Percentiles rank a stretch among this genome's conserved stretches.
phyloP scores from a whole-genome alignment of 2,797 vertebrate genomes.

The Liasis olivaceus region DNA sequence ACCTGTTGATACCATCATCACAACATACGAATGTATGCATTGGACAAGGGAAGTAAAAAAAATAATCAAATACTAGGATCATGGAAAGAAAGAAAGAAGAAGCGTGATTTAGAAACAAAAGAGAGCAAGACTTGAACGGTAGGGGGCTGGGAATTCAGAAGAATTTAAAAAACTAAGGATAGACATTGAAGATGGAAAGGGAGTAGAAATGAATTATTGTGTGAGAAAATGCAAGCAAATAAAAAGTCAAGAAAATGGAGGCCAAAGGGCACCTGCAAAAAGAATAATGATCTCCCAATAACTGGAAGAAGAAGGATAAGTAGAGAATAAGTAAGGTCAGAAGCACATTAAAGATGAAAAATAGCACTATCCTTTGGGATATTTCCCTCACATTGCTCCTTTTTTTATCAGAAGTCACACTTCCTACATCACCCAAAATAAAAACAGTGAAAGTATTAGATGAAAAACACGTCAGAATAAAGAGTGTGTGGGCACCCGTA shows the following conservation, averaged over 20 bases:
- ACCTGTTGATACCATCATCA: not conserved
- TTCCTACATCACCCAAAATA: constrained; percentile 57
- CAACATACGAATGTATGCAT: not conserved
- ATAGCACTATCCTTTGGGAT: constrained; percentile 56
- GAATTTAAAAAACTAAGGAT: constrained; percentile 21
- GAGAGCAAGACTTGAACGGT: not conserved
- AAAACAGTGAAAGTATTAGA: constrained; percentile 49
- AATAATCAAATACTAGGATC: not conserved
- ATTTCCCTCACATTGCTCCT: constrained; percentile 54
- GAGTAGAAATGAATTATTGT: constrained; percentile 41
- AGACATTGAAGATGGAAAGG: constrained; percentile 15
- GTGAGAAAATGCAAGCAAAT: constrained; percentile 37
- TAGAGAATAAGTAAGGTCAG: constrained; percentile 42
- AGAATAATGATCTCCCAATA: constrained; percentile 47
- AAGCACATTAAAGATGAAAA: constrained; percentile 41
- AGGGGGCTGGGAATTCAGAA: not conserved
- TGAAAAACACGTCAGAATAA: constrained; percentile 65
- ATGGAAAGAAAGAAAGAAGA: constrained; percentile 5
- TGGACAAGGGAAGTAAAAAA: not conserved
- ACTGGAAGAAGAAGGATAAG: constrained; percentile 40
- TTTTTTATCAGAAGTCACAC: constrained; percentile 56
- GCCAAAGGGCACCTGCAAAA: constrained; percentile 43
- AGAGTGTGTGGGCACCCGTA: constrained; percentile 39
- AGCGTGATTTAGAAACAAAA: not conserved
- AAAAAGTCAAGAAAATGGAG: constrained; percentile 41